Evolutionary conservation across 2,113 vertebrate genomes (phyloP).

Genomic region (Mus spicilegus): DNA sequence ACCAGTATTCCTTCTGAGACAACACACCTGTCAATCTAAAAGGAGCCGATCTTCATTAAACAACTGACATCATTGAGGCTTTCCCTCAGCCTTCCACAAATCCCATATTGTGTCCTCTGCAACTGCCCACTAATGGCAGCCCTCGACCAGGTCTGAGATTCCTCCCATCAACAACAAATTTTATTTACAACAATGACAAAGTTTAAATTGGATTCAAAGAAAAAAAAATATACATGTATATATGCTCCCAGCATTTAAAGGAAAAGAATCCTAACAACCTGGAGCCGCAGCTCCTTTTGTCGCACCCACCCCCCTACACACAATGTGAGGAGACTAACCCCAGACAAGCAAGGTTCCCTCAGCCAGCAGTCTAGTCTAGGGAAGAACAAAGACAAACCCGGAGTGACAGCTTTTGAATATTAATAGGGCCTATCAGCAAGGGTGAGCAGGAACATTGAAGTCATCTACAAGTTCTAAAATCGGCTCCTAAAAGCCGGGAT

Average conservation of each 20-base stretch:
- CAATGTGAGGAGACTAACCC: constrained; percentile 70
- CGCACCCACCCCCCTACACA: constrained; percentile 4
- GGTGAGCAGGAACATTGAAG: constrained; percentile 73
- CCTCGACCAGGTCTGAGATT: not conserved
- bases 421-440: constrained; percentile 78
- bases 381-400: constrained; percentile 79
- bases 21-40: not conserved
- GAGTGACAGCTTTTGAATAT: constrained; percentile 82
- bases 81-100: not conserved
- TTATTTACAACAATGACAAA: constrained; percentile 51
- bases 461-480: constrained; percentile 79
- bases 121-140: not conserved
- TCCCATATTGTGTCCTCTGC: not conserved
- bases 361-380: constrained; percentile 77
- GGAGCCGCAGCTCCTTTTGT: constrained; percentile 64
- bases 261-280: constrained; percentile 58
- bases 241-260: not conserved
- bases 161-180: not conserved
- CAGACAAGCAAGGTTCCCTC: constrained; percentile 76
- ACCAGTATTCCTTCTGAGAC: not conserved
- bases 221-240: not conserved
- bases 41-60: not conserved
- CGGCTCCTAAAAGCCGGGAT: constrained; percentile 76
- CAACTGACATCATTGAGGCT: not conserved
- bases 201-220: constrained; percentile 31